Percentiles rank a stretch among this genome's conserved stretches.
Evolutionary conservation across 2,888 invertebrate species (phyloP).

Genomic region (Endomychus coccineus): DNA sequence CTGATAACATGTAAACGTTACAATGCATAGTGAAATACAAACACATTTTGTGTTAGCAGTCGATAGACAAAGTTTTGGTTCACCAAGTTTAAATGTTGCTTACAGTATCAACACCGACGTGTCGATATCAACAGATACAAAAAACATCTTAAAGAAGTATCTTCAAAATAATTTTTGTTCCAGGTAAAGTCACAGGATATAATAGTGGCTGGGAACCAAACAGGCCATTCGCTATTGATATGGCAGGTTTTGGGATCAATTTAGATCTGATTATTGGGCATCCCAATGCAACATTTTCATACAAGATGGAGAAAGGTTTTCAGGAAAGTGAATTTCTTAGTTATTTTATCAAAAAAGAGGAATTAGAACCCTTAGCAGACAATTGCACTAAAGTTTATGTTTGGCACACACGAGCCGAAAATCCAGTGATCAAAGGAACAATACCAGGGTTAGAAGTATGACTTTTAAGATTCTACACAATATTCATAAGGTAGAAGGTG

Average conservation of each 20-base stretch:
- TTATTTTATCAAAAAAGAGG: constrained; percentile 61
- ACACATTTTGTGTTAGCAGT: too few relatives aligned
- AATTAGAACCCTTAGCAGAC: constrained; percentile 86
- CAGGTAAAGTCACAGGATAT: constrained; percentile 54
- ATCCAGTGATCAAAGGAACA: constrained; percentile 69
- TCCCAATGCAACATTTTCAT: constrained; percentile 71
- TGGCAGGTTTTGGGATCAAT: constrained; percentile 95
- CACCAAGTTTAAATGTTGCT: too few relatives aligned
- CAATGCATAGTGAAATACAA: too few relatives aligned
- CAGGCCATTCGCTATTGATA: constrained; percentile 91
- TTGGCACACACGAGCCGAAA: constrained; percentile 97
- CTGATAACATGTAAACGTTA: too few relatives aligned
- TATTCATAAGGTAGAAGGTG: too few relatives aligned
- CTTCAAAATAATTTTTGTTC: constrained; percentile 29
- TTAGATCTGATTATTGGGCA: constrained; percentile 63
- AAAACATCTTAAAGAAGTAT: too few relatives aligned
- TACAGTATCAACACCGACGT: too few relatives aligned
- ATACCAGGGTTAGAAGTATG: constrained; percentile 43
- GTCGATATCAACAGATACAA: too few relatives aligned
- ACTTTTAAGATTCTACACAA: too few relatives aligned
- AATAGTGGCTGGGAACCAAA: constrained; percentile 82
- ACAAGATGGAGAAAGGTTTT: constrained; percentile 79
- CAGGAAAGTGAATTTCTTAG: constrained; percentile 81
- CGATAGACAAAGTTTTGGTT: too few relatives aligned
- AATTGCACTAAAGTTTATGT: constrained; percentile 92